phyloP scores from a whole-genome alignment of 2,888 invertebrate genomes.

The Gari tellinella region DNA sequence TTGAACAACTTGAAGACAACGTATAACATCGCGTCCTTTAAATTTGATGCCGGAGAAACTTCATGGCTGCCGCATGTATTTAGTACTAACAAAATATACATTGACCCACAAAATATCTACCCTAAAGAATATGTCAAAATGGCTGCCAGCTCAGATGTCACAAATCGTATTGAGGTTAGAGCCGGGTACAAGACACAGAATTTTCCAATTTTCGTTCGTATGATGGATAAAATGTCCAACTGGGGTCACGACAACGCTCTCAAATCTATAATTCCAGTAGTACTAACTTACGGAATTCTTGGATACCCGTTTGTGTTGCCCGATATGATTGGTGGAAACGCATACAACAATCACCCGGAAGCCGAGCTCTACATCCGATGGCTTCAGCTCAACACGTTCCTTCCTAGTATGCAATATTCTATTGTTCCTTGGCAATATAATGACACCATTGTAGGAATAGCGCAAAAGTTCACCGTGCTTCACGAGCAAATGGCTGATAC shows the following conservation, averaged over 20 bases:
- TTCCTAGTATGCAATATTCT: conserved; percentile 96
- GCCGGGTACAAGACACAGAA: conserved; percentile 93
- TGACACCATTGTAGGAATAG: conserved; percentile 64
- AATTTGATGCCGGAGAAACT: conserved; percentile 90
- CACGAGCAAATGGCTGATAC: conserved; percentile 68
- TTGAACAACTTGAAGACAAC: conserved; percentile 86
- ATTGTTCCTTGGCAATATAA: conserved; percentile 85
- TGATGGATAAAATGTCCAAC: conserved; percentile 94
- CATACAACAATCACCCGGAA: conserved; percentile 72
- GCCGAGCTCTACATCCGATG: conserved; percentile 89
- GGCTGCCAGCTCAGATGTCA: conserved; percentile 68
- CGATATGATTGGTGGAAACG: conserved; percentile 89
- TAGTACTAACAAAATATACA: conserved; percentile 53
- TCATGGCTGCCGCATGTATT: conserved; percentile 76
- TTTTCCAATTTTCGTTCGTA: conserved; percentile 91
- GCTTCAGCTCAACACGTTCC: conserved; percentile 93
- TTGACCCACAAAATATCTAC: conserved; percentile 73
- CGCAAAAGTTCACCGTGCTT: conserved; percentile 67
- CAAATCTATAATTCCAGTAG: conserved; percentile 92
- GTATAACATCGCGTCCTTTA: conserved; percentile 93
- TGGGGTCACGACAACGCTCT: conserved; percentile 93
- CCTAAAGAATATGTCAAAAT: conserved; percentile 72
- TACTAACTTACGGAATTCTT: conserved; percentile 84
- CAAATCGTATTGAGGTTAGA: conserved; percentile 91
- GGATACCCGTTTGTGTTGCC: conserved; percentile 95